Conservation (phyloP, 1,140 invertebrate species). For the Euwallacea similis region DNA sequence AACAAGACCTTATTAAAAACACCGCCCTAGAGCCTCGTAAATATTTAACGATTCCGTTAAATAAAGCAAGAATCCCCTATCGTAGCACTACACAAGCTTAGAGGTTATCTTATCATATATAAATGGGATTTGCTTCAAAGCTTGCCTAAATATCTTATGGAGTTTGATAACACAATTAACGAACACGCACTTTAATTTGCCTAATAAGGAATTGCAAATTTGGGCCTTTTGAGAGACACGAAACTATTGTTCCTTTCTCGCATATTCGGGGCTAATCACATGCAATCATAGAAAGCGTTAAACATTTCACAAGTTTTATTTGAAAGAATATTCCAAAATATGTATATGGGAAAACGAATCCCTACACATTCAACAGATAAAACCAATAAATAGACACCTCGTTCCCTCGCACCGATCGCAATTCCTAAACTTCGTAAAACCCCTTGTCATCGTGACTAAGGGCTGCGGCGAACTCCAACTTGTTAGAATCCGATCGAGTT, state of each 20-base stretch:
- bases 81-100: neutral
- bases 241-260: no score
- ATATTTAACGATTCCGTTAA: conserved; percentile 7
- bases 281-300: no score
- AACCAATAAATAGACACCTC: neutral
- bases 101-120: conserved; percentile 26
- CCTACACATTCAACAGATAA: no score
- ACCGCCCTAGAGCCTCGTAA: no score
- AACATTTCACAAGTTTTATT: no score
- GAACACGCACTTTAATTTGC: conserved; percentile 20
- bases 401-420: neutral
- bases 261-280: no score
- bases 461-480: conserved; percentile 21
- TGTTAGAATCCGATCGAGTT: conserved; percentile 24
- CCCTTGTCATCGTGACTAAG: conserved; percentile 17
- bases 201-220: neutral
- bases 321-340: no score
- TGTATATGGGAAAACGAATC: no score
- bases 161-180: conserved; percentile 20
- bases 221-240: no score
- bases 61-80: conserved; percentile 7
- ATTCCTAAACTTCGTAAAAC: neutral
- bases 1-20: no score
- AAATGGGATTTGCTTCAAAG: conserved; percentile 20
- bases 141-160: conserved; percentile 16